Conservation (phyloP, 2,113 vertebrate genomes). For the Elephantulus edwardii region DNA sequence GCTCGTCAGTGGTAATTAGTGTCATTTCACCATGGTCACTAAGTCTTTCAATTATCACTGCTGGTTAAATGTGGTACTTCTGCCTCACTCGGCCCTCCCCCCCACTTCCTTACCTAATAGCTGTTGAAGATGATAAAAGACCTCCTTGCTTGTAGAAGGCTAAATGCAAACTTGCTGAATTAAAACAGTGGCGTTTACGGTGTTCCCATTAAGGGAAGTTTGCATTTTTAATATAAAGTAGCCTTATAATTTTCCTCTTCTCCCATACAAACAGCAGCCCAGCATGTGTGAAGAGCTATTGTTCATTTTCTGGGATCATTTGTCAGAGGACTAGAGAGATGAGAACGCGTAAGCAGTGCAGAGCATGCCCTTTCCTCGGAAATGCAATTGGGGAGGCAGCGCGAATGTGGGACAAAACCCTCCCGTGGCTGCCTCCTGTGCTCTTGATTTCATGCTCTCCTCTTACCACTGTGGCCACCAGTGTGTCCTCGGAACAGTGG, state of each 20-base stretch:
- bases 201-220: background rate
- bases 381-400: background rate
- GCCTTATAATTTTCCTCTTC: background rate
- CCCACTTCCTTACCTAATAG: background rate
- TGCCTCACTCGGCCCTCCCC: background rate
- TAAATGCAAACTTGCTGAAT: slow-evolving; percentile 15
- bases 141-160: background rate
- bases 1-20: slow-evolving; percentile 5
- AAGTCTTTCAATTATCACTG: background rate
- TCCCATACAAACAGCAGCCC: background rate
- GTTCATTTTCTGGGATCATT: background rate
- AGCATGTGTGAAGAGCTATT: background rate
- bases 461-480: slow-evolving; percentile 14
- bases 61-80: background rate
- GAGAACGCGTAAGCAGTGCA: background rate
- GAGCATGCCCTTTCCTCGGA: background rate
- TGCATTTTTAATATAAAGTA: slow-evolving; percentile 24
- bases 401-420: background rate
- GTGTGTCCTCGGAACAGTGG: slow-evolving; percentile 56
- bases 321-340: background rate
- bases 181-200: background rate
- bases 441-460: background rate
- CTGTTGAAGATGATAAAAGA: slow-evolving; percentile 34
- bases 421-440: background rate
- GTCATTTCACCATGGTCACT: slow-evolving; percentile 1